phyloP scores from a whole-genome alignment of 2,113 vertebrate genomes.

The Petrocephalus microphthalmus region DNA sequence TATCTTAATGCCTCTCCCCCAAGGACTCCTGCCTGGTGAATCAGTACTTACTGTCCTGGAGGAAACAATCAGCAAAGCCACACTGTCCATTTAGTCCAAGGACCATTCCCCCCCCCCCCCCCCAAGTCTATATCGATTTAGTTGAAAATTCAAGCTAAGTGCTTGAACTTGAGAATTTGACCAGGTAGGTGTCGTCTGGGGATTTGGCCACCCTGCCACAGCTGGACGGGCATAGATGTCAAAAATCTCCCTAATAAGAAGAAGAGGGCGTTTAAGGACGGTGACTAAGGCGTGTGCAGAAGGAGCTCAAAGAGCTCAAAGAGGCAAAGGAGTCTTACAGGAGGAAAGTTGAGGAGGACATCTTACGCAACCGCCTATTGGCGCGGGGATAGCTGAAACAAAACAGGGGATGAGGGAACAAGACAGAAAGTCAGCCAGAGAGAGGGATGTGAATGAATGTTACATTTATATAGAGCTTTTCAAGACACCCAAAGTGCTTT shows the following conservation, averaged over 20 bases:
- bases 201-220: background rate
- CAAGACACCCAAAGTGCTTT: no score
- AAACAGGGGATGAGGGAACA: no score
- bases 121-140: background rate
- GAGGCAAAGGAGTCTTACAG: no score
- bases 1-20: background rate
- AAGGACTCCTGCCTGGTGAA: background rate
- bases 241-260: no score
- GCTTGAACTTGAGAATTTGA: background rate
- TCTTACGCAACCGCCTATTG: constrained; percentile 18
- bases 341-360: no score
- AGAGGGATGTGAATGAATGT: no score
- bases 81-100: background rate
- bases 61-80: background rate
- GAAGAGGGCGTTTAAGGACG: no score
- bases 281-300: no score
- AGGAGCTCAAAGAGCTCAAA: no score
- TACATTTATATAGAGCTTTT: no score
- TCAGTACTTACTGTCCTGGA: background rate
- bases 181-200: background rate
- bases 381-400: no score
- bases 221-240: background rate
- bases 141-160: background rate
- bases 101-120: background rate
- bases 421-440: no score